A percentile compares a stretch with the other conserved stretches of the same genome.
Evolutionary conservation across 2,113 vertebrate genomes (phyloP).

Genomic region (Blennius ocellaris): DNA sequence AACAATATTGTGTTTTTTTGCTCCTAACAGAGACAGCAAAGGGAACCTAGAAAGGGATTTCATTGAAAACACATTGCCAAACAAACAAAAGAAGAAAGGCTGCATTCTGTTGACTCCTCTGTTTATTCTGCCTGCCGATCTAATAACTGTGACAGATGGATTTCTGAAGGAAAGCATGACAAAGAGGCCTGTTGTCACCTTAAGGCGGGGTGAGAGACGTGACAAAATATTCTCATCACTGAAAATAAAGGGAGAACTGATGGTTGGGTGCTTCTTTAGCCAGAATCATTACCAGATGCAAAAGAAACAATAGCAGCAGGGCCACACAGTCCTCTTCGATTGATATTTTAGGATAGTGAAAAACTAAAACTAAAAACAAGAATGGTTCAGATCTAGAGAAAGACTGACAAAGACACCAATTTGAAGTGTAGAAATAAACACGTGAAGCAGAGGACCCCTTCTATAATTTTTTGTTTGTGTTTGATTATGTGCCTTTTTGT

Average conservation of each 20-base stretch:
- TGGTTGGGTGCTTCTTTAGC: not conserved
- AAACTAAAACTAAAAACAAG: not conserved
- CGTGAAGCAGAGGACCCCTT: too few relatives aligned
- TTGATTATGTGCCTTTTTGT: too few relatives aligned
- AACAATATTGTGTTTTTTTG: not conserved
- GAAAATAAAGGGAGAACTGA: conserved; percentile 10
- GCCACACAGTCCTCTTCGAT: not conserved
- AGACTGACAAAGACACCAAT: not conserved
- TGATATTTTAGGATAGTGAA: not conserved
- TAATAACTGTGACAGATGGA: conserved; percentile 32
- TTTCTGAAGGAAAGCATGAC: conserved; percentile 24
- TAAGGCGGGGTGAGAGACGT: conserved; percentile 10
- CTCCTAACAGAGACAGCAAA: not conserved
- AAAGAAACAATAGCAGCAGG: not conserved
- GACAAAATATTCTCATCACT: conserved; percentile 22
- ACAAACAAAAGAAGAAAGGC: conserved; percentile 1
- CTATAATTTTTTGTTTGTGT: too few relatives aligned
- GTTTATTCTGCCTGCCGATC: conserved; percentile 13
- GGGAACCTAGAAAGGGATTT: not conserved
- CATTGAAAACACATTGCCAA: not conserved
- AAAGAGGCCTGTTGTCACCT: conserved; percentile 28
- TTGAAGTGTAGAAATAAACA: not conserved
- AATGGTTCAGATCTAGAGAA: not conserved
- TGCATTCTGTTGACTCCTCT: not conserved
- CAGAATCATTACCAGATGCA: conserved; percentile 12